These are phyloP conservation scores for Diachrysia chrysitis DNA, from an alignment of 2,888 invertebrate species.

Conservation along the genomic window DNA sequence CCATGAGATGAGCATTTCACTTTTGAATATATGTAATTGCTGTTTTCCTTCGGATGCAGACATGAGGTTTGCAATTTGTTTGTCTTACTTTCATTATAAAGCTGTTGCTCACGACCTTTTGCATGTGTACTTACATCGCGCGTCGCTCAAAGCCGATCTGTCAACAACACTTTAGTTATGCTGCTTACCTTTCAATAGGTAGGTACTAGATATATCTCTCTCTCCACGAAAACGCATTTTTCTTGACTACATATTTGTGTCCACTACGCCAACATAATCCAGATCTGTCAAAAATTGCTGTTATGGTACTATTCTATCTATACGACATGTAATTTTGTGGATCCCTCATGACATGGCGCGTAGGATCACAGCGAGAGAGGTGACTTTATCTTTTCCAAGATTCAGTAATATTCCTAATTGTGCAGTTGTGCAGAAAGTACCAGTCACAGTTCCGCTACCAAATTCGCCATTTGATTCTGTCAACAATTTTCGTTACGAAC, in stretches of 20 bases:
- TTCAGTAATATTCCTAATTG: background rate
- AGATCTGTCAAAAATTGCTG: too few relatives aligned
- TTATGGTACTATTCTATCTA: background rate
- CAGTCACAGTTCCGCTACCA: background rate
- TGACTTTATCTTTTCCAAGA: background rate
- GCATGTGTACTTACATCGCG: too few relatives aligned
- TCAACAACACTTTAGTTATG: conserved; percentile 14
- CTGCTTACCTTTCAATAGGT: background rate
- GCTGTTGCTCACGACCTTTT: too few relatives aligned
- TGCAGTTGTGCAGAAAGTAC: background rate
- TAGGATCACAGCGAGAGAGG: background rate
- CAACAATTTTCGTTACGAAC: conserved; percentile 4
- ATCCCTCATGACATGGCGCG: background rate
- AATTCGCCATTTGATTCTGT: background rate
- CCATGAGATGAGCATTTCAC: background rate
- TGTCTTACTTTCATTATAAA: too few relatives aligned
- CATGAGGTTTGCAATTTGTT: too few relatives aligned
- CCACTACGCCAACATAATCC: background rate
- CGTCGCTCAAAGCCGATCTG: background rate
- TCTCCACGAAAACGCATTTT: background rate
- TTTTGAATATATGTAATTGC: too few relatives aligned
- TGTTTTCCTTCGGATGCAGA: too few relatives aligned
- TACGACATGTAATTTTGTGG: background rate
- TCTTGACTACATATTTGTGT: background rate
- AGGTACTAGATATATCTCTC: too few relatives aligned